Percentiles rank a stretch among this genome's conserved stretches.
Evolutionary conservation across 2,888 invertebrate species (phyloP).

Genomic region (Tipula vernalis): DNA sequence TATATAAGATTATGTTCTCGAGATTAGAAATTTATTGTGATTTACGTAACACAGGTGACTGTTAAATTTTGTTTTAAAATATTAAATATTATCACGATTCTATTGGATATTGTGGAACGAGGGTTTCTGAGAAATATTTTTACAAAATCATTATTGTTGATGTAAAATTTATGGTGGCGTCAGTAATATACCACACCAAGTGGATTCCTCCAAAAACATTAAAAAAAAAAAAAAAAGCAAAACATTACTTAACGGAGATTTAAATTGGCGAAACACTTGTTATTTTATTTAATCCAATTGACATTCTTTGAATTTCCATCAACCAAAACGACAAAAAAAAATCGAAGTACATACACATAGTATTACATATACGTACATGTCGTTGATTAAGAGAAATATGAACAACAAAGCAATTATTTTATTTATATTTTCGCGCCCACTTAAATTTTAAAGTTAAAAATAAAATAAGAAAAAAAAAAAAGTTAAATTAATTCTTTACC

Average conservation of each 20-base stretch:
- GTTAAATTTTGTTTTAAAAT: too few species aligned
- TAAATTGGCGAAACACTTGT: not conserved
- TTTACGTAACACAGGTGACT: not conserved
- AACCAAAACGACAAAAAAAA: not conserved
- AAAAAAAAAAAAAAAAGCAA: too few species aligned
- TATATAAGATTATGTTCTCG: not conserved
- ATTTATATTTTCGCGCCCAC: not conserved
- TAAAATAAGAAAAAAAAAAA: not conserved
- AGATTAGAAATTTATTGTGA: not conserved
- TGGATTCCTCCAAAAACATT: not conserved
- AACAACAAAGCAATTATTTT: conserved; percentile 4
- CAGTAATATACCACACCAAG: not conserved
- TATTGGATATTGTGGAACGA: not conserved
- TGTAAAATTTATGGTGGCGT: not conserved
- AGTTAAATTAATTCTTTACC: not conserved
- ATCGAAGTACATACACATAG: not conserved
- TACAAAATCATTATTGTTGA: not conserved
- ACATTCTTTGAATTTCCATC: not conserved
- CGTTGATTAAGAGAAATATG: not conserved
- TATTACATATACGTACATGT: not conserved
- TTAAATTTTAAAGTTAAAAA: not conserved
- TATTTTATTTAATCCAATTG: conserved; percentile 4
- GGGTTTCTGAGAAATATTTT: not conserved
- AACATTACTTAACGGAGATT: not conserved
- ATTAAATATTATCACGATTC: not conserved